A percentile compares a stretch with the other conserved stretches of the same genome.
Conservation (phyloP, 2,113 vertebrate genomes). For the Aythya baeri region DNA sequence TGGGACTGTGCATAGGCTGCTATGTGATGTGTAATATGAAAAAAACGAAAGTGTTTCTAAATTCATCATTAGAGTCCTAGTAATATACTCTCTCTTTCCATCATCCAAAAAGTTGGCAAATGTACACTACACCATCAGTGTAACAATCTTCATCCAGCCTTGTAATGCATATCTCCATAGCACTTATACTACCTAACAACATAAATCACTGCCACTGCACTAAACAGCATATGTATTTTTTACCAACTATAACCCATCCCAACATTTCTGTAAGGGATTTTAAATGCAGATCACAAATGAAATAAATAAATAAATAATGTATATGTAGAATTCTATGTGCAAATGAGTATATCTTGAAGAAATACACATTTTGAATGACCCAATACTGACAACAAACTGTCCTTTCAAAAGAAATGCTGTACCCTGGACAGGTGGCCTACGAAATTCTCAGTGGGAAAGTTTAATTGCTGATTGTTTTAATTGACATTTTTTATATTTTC, state of each 20-base stretch:
- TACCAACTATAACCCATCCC: not conserved
- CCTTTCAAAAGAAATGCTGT: not conserved
- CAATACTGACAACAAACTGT: not conserved
- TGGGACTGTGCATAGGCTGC: not conserved
- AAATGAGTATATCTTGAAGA: not conserved
- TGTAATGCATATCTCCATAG: not conserved
- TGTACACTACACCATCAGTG: not conserved
- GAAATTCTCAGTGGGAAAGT: not conserved
- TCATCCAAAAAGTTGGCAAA: not conserved
- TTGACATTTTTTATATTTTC: not conserved
- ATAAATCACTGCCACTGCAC: not conserved
- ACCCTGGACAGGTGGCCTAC: not conserved
- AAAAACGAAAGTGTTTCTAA: not conserved
- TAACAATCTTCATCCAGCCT: not conserved
- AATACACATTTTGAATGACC: not conserved
- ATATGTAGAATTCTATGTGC: fast-evolving
- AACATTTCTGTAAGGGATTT: not conserved
- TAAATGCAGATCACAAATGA: not conserved
- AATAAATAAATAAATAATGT: not conserved
- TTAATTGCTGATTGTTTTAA: not conserved
- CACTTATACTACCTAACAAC: not conserved
- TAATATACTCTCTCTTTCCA: not conserved
- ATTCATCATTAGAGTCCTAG: not conserved
- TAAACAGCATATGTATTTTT: not conserved
- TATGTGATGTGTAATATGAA: not conserved